Evolutionary conservation across 30 jellyfish, hydroid and myxozoan species (phyloP).

Genomic region (Hydra vulgaris): DNA sequence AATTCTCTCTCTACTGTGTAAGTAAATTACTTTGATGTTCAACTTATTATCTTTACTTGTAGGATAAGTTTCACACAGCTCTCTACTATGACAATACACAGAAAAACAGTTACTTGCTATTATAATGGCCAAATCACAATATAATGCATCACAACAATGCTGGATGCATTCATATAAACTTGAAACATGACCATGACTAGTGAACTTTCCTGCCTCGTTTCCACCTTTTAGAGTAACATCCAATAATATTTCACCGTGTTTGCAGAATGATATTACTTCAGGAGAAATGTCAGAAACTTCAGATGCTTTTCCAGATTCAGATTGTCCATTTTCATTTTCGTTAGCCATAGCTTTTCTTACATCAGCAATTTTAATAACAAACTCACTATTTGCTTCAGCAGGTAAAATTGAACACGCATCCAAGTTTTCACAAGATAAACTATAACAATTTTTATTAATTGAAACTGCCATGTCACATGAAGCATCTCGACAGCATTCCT

Average conservation of each 20-base stretch:
- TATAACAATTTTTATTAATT: conserved; percentile 61
- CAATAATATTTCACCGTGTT: conserved; percentile 51
- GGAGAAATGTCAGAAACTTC: conserved; percentile 4
- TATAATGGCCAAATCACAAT: conserved; percentile 77
- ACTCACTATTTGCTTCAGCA: conserved; percentile 60
- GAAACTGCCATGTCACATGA: conserved; percentile 65
- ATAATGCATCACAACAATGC: conserved; percentile 65
- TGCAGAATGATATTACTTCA: conserved; percentile 44
- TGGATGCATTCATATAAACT: conserved; percentile 66
- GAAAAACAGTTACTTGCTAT: conserved; percentile 53
- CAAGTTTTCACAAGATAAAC: conserved; percentile 50
- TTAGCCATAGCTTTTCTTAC: conserved; percentile 38
- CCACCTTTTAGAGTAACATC: conserved; percentile 87
- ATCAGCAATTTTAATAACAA: conserved; percentile 50
- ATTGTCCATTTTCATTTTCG: not conserved
- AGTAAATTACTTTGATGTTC: conserved; percentile 50
- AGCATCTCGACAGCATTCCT: conserved; percentile 62
- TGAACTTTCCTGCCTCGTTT: conserved; percentile 88
- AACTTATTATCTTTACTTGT: conserved; percentile 43
- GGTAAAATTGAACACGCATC: conserved; percentile 51
- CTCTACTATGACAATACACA: conserved; percentile 71
- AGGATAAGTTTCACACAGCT: conserved; percentile 48
- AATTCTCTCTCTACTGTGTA: conserved; percentile 52
- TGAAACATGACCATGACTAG: conserved; percentile 53
- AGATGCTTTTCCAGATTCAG: conserved; percentile 3